These are phyloP conservation scores for Chaetorhynchus papuensis DNA, from an alignment of 2,113 vertebrate genomes.

Conservation along the genomic window DNA sequence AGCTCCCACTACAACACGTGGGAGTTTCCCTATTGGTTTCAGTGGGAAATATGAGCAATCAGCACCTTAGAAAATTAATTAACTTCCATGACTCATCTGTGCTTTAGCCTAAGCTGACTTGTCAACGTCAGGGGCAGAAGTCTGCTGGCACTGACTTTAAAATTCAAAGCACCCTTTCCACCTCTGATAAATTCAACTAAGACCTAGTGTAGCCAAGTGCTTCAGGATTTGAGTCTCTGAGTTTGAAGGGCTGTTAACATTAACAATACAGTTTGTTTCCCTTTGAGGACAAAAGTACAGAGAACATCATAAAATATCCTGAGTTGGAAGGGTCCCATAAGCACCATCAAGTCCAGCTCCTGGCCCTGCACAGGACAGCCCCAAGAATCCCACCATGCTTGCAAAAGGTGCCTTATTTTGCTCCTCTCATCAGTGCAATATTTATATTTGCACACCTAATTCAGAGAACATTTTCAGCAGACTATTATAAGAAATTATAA, in stretches of 20 bases:
- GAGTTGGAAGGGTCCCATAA: neutral
- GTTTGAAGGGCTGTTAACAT: neutral
- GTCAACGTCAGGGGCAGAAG: neutral
- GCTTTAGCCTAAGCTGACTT: neutral
- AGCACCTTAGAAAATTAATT: slow-evolving; percentile 43
- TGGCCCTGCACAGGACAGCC: neutral
- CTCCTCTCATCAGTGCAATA: neutral
- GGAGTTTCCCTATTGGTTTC: slow-evolving; percentile 26
- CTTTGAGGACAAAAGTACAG: neutral
- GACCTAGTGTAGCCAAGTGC: neutral
- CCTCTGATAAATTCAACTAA: neutral
- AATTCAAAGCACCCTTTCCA: neutral
- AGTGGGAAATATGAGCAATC: neutral
- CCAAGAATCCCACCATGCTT: neutral
- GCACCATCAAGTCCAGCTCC: neutral
- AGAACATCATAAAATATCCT: neutral
- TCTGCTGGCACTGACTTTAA: neutral
- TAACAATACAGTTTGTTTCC: neutral
- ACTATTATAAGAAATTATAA: neutral
- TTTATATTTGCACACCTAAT: neutral
- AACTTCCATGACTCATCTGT: slow-evolving; percentile 16
- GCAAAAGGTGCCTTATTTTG: neutral
- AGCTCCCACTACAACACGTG: neutral
- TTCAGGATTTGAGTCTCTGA: neutral
- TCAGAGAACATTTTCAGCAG: neutral